These are phyloP conservation scores for Smutsia gigantea DNA, from an alignment of 2,797 vertebrate species.

Conservation along the genomic window DNA sequence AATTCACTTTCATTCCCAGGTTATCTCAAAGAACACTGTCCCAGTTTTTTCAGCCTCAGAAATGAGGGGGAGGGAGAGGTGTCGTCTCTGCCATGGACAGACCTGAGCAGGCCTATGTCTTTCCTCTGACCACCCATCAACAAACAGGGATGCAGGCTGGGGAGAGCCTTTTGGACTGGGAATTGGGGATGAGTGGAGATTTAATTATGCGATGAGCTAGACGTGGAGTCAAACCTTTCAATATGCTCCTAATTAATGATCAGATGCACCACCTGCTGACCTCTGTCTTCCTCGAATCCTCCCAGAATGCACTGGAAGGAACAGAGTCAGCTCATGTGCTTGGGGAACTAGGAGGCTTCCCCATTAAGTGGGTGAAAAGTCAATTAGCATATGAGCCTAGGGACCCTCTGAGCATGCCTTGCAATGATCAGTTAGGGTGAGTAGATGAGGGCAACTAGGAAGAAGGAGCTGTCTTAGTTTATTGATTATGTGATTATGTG, in stretches of 20 bases:
- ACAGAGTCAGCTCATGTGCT: conserved; percentile 36
- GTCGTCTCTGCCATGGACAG: not conserved
- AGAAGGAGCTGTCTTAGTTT: conserved; percentile 1
- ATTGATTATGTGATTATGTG: not conserved
- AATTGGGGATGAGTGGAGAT: not conserved
- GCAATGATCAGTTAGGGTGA: conserved; percentile 54
- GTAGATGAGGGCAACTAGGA: not conserved
- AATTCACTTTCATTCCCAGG: not conserved
- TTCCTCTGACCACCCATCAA: not conserved
- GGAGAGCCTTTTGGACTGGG: not conserved
- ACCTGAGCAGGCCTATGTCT: not conserved
- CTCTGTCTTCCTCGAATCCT: conserved; percentile 11
- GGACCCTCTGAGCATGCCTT: conserved; percentile 50
- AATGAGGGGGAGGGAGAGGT: not conserved
- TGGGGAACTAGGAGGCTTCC: conserved; percentile 63
- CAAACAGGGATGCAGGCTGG: not conserved
- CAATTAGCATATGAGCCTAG: conserved; percentile 53
- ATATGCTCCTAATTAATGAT: conserved; percentile 70
- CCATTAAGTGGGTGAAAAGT: conserved; percentile 22
- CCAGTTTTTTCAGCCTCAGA: not conserved
- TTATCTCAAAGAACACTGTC: not conserved
- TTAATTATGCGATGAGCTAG: conserved; percentile 67
- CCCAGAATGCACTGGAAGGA: conserved; percentile 56
- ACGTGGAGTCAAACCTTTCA: conserved; percentile 26
- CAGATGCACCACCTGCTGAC: conserved; percentile 55